Base-by-base conservation (phyloP, 2,888 invertebrate genomes). In the Netelia melanura region DNA sequence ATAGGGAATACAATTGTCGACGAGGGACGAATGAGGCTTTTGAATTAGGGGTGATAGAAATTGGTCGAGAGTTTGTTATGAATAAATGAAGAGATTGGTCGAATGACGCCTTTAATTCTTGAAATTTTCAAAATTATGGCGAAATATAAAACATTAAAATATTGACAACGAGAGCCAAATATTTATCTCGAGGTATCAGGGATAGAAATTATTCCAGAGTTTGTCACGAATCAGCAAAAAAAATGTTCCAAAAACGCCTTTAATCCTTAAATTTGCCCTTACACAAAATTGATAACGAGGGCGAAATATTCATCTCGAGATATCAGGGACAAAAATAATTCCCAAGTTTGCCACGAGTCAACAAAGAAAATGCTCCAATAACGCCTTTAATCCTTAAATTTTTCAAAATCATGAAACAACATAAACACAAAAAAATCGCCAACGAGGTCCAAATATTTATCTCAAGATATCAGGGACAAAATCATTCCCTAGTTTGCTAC, bases 201-300 rank as follows among this genome's bases (percentile, higher is more conserved):
- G 48, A 2, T 1, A 1, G 14, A 58, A 52, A 74, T 54, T 48
- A 61, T 81, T 67, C 54, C 61, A 43, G 52, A 70, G 62, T 81
- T 30, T 48, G 64, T 6, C 0, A 30, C 38, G 14, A 62, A 1
- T 21, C 1, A 21, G 1, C 21, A 21, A 52, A 52, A 5, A 30
- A 30, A 30, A 0, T 21, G 17, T 9, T 48, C 48, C 9, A 11
- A 11, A 0, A 30, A 30, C 30, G 30, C 3, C 3, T 5, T 3
- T 30, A 30, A 30, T 3, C 5, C 17, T 17, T 17, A 17, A 17
- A 17, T 17, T 17, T 17, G 17, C 17, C 17, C 17, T 17, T 17
- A 17, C 17, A 17, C 17, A 17, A 17, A 17, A 11, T 48, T 21
- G 23, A 14, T 23, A 43, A 62, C 38, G 25, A 25, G 3, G 2